These are phyloP conservation scores for Kryptopterus vitreolus DNA, from an alignment of 2,797 vertebrate genomes.

Conservation along the genomic window DNA sequence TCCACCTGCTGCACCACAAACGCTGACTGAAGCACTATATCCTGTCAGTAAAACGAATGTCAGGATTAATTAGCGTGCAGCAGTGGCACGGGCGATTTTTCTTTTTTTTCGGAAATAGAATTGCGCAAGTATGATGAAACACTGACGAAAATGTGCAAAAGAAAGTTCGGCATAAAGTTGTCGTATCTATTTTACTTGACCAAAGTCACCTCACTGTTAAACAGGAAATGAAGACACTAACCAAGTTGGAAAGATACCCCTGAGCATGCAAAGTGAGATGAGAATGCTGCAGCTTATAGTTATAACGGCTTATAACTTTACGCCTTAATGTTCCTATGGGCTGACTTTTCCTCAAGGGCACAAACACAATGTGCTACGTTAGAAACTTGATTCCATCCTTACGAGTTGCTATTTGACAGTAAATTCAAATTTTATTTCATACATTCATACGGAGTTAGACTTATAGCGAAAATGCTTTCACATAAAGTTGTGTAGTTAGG, in stretches of 20 bases:
- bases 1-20: not conserved
- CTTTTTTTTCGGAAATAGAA: slow-evolving; percentile 5
- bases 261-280: not conserved
- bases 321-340: too few relatives aligned
- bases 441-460: too few relatives aligned
- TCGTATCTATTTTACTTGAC: not conserved
- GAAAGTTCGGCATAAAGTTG: not conserved
- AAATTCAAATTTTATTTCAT: too few relatives aligned
- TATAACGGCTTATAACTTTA: not conserved
- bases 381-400: not conserved
- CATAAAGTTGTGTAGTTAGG: not conserved
- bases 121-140: not conserved
- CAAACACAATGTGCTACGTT: not conserved
- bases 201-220: not conserved
- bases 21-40: not conserved
- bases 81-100: not conserved
- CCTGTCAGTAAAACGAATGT: not conserved
- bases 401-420: not conserved
- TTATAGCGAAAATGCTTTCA: too few relatives aligned
- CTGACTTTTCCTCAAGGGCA: not conserved
- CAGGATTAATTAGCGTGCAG: not conserved
- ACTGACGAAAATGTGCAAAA: slow-evolving; percentile 3
- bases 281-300: slow-evolving; percentile 5
- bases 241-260: not conserved
- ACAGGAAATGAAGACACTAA: not conserved